Base-by-base conservation (phyloP, 2,888 invertebrate species). In the Scaeva pyrastri region DNA sequence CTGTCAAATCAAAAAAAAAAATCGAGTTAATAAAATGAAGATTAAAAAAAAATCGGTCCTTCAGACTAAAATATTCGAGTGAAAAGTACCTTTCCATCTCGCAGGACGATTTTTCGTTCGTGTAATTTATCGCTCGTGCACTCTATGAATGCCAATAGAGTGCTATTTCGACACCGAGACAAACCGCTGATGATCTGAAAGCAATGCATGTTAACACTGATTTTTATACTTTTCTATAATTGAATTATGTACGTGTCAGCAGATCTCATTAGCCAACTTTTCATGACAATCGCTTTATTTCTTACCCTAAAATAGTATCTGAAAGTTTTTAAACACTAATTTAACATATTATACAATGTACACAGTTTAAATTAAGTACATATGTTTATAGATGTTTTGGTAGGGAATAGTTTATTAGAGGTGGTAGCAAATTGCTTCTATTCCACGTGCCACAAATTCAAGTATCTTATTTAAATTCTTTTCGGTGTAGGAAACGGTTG, bases 21-120 rank as follows among this genome's bases (percentile, higher is more conserved):
- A 7, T 31, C 1, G 3, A 36, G 36, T 6, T 41, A 21, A 7
- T 39, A 21, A 1, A 26, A 19, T 12, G 10, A 2, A 19, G 8
- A 8, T 4, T 31, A 36, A 4, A 6, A 58, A 12, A 6, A 2
- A 58, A 11, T 19, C 4, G 16, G 6, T 50, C 21, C 50, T 36
- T 19, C 8, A 31, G 8, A 31, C 1, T 7, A 31, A 16, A 50
- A 55, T 21, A 7, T 11, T 2, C 14, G 26, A 23, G 60, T 2
- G 2, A 26, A 23, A n/a, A 16, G 14, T 41, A 60, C 60, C 60
- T 39, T 41, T 60, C 60, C 60, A 60, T 60, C 41, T 58, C 6
- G 21, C 36, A 39, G 21, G 19, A 39, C 4, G 10, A 58, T 6
- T 19, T 56, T 36, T 58, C 36, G 19, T 55, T 31, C n/a, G 55